Conservation (phyloP, 2,113 vertebrate species). For the Leptosomus discolor region DNA sequence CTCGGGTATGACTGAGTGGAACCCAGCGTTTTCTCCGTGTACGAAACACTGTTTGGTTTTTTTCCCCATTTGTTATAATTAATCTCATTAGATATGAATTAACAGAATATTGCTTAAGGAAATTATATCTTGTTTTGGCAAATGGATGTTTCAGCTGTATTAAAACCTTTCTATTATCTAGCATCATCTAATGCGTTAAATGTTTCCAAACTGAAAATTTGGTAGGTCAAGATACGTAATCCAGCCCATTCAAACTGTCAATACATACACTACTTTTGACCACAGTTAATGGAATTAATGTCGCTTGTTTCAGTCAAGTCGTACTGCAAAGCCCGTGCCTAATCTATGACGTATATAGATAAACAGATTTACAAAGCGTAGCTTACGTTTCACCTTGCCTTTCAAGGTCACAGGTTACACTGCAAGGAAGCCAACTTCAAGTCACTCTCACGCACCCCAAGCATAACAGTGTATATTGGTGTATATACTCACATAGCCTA, state of each 20-base stretch:
- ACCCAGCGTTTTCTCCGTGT: background rate
- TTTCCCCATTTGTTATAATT: background rate
- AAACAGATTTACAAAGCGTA: conserved; percentile 41
- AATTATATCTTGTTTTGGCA: background rate
- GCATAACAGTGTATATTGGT: background rate
- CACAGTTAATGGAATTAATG: conserved; percentile 56
- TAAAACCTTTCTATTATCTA: background rate
- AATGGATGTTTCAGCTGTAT: background rate
- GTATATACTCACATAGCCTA: background rate
- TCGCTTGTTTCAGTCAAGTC: conserved; percentile 29
- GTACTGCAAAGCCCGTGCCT: background rate
- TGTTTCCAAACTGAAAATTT: conserved; percentile 43
- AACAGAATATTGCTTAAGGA: background rate
- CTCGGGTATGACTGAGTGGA: rapidly evolving
- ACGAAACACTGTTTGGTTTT: background rate
- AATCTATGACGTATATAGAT: conserved; percentile 56
- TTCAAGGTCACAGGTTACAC: conserved; percentile 28
- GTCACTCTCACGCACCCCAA: background rate
- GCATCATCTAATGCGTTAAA: background rate
- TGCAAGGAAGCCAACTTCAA: background rate
- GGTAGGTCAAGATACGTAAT: background rate
- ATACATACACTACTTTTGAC: conserved; percentile 7
- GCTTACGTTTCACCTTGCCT: background rate
- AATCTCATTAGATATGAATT: background rate
- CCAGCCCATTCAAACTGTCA: background rate